These are phyloP conservation scores for Coptodon rendalli DNA, from an alignment of 2,113 vertebrate genomes.

Conservation along the genomic window DNA sequence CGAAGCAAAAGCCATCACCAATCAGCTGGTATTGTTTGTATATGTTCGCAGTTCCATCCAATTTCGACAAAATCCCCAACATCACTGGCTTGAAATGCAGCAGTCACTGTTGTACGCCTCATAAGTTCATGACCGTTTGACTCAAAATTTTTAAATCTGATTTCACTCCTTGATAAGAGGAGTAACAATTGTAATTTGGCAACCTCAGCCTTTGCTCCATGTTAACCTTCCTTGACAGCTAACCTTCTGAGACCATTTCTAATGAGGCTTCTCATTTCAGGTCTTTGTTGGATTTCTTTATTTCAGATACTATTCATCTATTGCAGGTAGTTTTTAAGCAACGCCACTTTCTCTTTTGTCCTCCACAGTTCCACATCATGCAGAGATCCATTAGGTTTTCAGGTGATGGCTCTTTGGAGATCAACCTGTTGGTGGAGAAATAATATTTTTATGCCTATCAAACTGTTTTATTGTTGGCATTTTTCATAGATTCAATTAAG, in stretches of 20 bases:
- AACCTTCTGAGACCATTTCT: not conserved
- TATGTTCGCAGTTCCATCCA: not conserved
- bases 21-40: not conserved
- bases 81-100: not conserved
- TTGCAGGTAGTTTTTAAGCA: not conserved
- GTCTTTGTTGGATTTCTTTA: not conserved
- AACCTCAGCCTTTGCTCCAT: not conserved
- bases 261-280: not conserved
- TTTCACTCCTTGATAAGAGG: not conserved
- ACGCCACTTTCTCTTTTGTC: not conserved
- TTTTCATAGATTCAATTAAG: not conserved
- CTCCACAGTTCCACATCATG: not conserved
- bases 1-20: not conserved
- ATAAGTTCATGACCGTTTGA: not conserved
- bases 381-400: not conserved
- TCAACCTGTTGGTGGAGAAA: not conserved
- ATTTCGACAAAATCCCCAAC: not conserved
- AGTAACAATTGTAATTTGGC: not conserved
- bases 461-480: not conserved
- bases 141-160: not conserved
- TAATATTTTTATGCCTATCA: not conserved
- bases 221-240: not conserved
- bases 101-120: not conserved
- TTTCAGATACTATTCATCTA: not conserved
- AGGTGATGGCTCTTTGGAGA: not conserved